phyloP scores from a whole-genome alignment of 2,113 vertebrate species.

The Machaerirhynchus nigripectus region DNA sequence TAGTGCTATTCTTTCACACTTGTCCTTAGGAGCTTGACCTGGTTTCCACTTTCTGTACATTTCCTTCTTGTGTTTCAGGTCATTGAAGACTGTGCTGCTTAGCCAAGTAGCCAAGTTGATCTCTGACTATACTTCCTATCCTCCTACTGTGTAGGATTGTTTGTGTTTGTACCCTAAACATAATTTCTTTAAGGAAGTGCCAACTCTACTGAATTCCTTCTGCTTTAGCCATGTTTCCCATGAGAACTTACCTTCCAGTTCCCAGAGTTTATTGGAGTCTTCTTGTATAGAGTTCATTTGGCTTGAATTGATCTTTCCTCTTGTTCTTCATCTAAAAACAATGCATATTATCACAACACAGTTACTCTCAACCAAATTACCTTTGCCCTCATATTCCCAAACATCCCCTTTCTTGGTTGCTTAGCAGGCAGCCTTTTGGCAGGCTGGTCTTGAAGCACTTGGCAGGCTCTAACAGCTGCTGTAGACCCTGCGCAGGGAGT shows the following conservation, averaged over 20 bases:
- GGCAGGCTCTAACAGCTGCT: constrained; percentile 25
- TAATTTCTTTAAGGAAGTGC: constrained; percentile 39
- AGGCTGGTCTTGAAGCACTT: constrained; percentile 17
- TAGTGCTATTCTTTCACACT: neutral
- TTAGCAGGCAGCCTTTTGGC: constrained; percentile 48
- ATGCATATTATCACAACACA: neutral
- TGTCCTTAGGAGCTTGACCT: neutral
- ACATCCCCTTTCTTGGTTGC: neutral
- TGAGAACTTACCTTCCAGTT: constrained; percentile 29
- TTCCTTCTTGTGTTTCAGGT: constrained; percentile 41
- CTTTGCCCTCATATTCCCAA: neutral
- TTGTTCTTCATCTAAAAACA: neutral
- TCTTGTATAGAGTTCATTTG: neutral
- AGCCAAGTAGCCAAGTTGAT: constrained; percentile 20
- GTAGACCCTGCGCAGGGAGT: neutral
- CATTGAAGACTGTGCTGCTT: neutral
- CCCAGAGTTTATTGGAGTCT: neutral
- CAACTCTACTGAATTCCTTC: constrained; percentile 32
- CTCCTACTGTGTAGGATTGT: constrained; percentile 5
- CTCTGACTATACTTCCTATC: constrained; percentile 31
- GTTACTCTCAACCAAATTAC: neutral
- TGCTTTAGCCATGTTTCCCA: neutral
- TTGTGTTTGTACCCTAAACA: constrained; percentile 32
- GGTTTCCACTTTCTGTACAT: constrained; percentile 27
- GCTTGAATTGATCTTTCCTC: neutral